A percentile compares a stretch with the other conserved stretches of the same genome.
phyloP scores from a whole-genome alignment of 2,113 vertebrate genomes.

The Brachyhypopomus gauderio region DNA sequence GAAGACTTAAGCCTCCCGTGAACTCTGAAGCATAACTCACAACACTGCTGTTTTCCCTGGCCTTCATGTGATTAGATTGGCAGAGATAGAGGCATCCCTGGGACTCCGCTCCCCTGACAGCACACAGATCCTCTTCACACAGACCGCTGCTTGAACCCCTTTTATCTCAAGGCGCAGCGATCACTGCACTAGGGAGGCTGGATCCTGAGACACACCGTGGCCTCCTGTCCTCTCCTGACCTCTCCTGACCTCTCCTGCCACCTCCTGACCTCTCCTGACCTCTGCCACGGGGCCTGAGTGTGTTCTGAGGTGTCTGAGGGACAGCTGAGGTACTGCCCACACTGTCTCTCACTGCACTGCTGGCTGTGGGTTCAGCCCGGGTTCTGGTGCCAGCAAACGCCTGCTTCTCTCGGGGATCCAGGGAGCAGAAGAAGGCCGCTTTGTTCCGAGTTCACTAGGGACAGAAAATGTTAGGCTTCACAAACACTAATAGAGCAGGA shows the following conservation, averaged over 20 bases:
- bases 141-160: conserved; percentile 21
- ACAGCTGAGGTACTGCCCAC: neutral
- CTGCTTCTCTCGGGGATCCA: neutral
- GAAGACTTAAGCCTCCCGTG: conserved; percentile 17
- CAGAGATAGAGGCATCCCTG: neutral
- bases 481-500: too few species aligned
- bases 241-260: neutral
- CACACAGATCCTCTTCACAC: conserved; percentile 19
- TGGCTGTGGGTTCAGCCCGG: neutral
- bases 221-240: conserved; percentile 3
- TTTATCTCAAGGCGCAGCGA: neutral
- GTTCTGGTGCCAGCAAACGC: neutral
- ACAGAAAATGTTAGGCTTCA: too few species aligned
- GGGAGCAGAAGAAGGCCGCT: neutral
- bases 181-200: neutral
- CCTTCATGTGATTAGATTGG: conserved; percentile 38
- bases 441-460: too few species aligned
- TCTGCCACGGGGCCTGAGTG: neutral
- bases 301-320: too few species aligned
- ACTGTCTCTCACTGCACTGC: neutral
- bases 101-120: conserved; percentile 4
- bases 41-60: conserved; percentile 23
- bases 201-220: neutral
- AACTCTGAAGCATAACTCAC: conserved; percentile 20
- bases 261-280: neutral